Percentiles rank a stretch among this genome's conserved stretches.
phyloP scores from a whole-genome alignment of 92 coral and sea anemone genomes.

The Scolanthus callimorphus region DNA sequence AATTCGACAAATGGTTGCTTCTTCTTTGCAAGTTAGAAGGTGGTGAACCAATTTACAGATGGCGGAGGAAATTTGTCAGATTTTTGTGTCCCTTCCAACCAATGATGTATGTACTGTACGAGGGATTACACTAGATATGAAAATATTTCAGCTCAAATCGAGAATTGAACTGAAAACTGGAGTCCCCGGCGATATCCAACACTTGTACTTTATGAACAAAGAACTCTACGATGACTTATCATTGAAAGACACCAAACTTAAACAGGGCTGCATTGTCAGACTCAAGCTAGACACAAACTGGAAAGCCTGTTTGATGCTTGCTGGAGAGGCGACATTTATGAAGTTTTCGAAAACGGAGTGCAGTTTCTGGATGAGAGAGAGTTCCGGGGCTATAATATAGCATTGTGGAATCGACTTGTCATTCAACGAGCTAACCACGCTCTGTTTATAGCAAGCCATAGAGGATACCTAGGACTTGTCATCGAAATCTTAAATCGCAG shows the following conservation, averaged over 20 bases:
- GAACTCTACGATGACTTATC: conserved; percentile 53
- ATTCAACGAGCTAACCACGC: conserved; percentile 86
- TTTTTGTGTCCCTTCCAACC: conserved; percentile 79
- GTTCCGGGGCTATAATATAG: conserved; percentile 61
- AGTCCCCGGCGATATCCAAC: conserved; percentile 85
- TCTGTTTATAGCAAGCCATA: conserved; percentile 86
- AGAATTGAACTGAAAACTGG: conserved; percentile 84
- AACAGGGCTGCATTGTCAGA: conserved; percentile 82
- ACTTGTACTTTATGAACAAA: conserved; percentile 81
- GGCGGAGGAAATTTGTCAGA: conserved; percentile 41
- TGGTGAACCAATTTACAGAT: too few species aligned
- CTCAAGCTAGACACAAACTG: conserved; percentile 75
- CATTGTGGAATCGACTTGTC: conserved; percentile 89
- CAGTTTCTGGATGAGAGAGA: conserved; percentile 55
- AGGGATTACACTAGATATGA: conserved; percentile 39
- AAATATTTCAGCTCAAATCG: conserved; percentile 81
- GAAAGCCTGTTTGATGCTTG: conserved; percentile 81
- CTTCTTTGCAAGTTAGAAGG: too few species aligned
- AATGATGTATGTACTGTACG: conserved; percentile 78
- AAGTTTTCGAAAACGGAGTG: conserved; percentile 93
- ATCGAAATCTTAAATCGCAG: conserved; percentile 82
- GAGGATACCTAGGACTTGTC: conserved; percentile 88
- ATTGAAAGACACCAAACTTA: conserved; percentile 57
- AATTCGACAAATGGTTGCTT: too few species aligned
- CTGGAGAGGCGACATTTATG: conserved; percentile 87